phyloP scores from a whole-genome alignment of 2,113 vertebrate species.

The Eidolon helvum region DNA sequence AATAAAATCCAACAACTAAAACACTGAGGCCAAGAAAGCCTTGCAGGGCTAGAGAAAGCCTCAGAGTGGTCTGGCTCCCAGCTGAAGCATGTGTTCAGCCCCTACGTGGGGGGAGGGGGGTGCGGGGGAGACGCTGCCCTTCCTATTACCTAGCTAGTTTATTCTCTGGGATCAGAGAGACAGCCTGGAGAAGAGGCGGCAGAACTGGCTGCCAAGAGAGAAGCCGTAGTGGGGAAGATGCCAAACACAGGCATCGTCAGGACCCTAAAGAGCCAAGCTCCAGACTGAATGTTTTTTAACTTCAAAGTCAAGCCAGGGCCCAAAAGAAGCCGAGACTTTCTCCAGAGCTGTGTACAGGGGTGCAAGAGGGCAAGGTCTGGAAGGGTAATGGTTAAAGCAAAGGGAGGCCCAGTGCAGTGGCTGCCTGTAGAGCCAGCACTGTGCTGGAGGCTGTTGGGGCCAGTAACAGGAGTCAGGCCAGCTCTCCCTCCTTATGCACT shows the following conservation, averaged over 20 bases:
- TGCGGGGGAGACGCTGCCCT: not conserved
- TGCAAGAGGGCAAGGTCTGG: not conserved
- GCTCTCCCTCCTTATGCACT: not conserved
- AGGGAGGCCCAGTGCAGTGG: not conserved
- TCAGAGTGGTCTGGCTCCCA: not conserved
- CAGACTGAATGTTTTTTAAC: slow-evolving; percentile 25
- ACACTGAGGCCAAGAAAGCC: not conserved
- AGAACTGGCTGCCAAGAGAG: not conserved
- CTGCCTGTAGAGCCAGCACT: accelerated
- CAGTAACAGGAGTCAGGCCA: not conserved
- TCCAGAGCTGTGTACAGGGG: not conserved
- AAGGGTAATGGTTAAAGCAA: not conserved
- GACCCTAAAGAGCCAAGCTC: not conserved
- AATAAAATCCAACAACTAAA: not conserved
- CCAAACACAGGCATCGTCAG: not conserved
- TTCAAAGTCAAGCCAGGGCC: not conserved
- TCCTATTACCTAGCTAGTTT: not conserved
- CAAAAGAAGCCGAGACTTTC: not conserved
- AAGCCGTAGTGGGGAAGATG: not conserved
- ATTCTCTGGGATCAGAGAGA: not conserved
- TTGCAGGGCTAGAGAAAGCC: not conserved
- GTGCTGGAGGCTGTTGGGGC: not conserved
- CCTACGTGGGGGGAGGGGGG: accelerated
- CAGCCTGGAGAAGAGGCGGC: not conserved
- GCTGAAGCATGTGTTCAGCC: not conserved